phyloP scores from a whole-genome alignment of 2,113 vertebrate genomes.

The Nematolebias whitei region DNA sequence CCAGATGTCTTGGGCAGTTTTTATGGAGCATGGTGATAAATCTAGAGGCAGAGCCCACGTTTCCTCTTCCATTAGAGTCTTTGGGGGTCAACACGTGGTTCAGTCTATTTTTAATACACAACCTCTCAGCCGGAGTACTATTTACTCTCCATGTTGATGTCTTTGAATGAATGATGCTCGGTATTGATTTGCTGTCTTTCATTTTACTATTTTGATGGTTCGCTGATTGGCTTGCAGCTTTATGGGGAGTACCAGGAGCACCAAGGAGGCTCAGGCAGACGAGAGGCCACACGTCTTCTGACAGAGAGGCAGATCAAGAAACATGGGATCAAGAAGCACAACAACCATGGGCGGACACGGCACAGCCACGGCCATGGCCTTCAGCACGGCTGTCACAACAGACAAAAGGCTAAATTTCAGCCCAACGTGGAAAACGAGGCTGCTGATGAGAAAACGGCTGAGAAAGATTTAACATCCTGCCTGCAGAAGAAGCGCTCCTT shows the following conservation, averaged over 20 bases:
- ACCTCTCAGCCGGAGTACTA: slow-evolving; percentile 15
- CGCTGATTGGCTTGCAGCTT: slow-evolving; percentile 70
- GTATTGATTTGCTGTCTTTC: not conserved
- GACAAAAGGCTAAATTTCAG: slow-evolving; percentile 37
- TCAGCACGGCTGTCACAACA: slow-evolving; percentile 44
- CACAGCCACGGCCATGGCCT: slow-evolving; percentile 31
- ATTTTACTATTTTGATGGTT: not conserved
- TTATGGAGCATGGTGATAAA: slow-evolving; percentile 47
- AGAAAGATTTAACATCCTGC: slow-evolving; percentile 37
- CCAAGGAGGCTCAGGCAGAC: slow-evolving; percentile 75
- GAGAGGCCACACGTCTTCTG: slow-evolving; percentile 79
- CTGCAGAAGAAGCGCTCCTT: slow-evolving; percentile 79
- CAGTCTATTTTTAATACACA: slow-evolving; percentile 52
- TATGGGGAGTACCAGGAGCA: slow-evolving; percentile 89
- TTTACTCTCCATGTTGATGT: slow-evolving; percentile 15
- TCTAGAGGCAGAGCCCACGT: slow-evolving; percentile 49
- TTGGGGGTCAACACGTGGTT: slow-evolving; percentile 49
- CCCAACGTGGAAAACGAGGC: slow-evolving; percentile 40
- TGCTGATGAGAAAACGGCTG: not conserved
- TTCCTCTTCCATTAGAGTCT: slow-evolving; percentile 56
- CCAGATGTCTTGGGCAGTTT: slow-evolving; percentile 49
- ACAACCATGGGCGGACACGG: slow-evolving; percentile 29
- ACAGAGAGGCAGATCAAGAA: slow-evolving; percentile 78
- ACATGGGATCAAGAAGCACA: slow-evolving; percentile 40
- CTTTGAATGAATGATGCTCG: slow-evolving; percentile 11